Evolutionary conservation across 2,113 vertebrate species (phyloP).

Genomic region (Apteryx mantelli): DNA sequence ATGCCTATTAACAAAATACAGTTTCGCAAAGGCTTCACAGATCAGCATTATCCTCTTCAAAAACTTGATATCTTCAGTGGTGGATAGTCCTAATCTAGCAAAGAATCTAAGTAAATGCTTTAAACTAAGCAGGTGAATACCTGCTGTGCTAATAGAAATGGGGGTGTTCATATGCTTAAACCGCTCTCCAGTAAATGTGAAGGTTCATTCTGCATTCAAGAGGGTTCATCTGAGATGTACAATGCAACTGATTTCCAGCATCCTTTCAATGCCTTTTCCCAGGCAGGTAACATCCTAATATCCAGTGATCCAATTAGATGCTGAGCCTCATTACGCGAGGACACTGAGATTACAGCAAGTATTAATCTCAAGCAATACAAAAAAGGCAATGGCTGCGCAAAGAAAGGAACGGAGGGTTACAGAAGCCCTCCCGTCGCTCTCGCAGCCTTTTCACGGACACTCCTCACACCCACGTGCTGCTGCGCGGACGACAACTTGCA

Average conservation of each 20-base stretch:
- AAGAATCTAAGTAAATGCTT: background rate
- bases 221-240: background rate
- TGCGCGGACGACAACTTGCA: too few species aligned
- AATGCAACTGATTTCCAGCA: background rate
- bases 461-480: too few species aligned
- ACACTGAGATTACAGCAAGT: background rate
- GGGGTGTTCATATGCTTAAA: background rate
- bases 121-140: background rate
- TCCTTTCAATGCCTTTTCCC: background rate
- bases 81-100: background rate
- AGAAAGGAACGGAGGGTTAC: too few species aligned
- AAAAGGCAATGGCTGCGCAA: background rate
- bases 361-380: background rate
- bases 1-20: background rate
- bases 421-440: too few species aligned
- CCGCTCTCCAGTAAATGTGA: background rate
- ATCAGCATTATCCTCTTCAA: background rate
- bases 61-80: background rate
- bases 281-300: background rate
- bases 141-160: background rate
- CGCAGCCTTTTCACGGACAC: too few species aligned
- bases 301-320: background rate
- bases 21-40: background rate
- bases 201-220: background rate
- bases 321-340: background rate